phyloP scores from a whole-genome alignment of 1,140 invertebrate genomes.

The Calliopsis andreniformis region DNA sequence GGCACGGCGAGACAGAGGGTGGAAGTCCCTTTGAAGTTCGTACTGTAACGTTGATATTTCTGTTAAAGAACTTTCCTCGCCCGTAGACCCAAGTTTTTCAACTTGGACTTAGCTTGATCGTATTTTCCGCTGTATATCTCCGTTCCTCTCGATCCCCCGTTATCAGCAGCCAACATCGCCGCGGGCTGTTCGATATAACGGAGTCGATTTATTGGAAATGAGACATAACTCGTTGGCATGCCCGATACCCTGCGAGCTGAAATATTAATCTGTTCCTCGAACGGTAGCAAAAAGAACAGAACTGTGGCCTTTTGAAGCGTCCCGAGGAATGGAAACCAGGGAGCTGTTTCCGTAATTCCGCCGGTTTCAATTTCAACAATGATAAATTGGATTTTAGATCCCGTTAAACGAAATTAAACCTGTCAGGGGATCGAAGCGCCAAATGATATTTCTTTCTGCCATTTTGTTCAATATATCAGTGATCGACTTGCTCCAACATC shows the following conservation, averaged over 20 bases:
- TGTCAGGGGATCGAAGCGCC: neutral
- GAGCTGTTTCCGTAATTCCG: constrained; percentile 5
- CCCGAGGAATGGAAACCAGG: too few species aligned
- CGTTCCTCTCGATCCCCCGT: too few species aligned
- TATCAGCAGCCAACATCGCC: neutral
- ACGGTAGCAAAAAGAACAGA: neutral
- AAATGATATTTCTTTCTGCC: neutral
- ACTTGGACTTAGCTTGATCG: constrained; percentile 18
- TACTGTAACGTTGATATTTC: constrained; percentile 43
- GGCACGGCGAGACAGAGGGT: neutral
- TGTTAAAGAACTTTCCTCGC: constrained; percentile 27
- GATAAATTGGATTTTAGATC: constrained; percentile 9
- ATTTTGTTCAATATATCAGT: neutral
- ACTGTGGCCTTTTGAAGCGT: neutral
- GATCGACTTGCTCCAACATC: too few species aligned
- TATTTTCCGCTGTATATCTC: constrained; percentile 32
- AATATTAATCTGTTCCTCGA: constrained; percentile 29
- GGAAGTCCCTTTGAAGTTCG: constrained; percentile 39
- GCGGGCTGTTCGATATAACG: constrained; percentile 14
- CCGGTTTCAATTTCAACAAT: neutral
- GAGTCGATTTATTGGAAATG: constrained; percentile 33
- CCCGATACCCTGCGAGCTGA: neutral
- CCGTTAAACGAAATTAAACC: neutral
- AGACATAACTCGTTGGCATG: constrained; percentile 24
- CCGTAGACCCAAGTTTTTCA: constrained; percentile 15